Evolutionary conservation across 2,797 vertebrate species (phyloP).

Genomic region (Monodelphis domestica): DNA sequence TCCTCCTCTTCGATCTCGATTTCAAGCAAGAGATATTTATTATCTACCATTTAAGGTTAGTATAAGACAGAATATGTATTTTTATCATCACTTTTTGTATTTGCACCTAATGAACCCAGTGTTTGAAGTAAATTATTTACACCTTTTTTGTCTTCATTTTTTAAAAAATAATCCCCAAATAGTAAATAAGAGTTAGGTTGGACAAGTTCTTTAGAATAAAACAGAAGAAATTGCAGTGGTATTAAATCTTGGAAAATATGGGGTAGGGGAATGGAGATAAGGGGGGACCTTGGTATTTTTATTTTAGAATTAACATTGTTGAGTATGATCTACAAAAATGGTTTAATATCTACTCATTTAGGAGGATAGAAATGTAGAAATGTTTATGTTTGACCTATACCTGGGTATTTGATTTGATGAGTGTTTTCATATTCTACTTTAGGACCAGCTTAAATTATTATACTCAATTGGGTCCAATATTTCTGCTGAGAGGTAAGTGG

Average conservation of each 20-base stretch:
- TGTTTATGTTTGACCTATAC: conserved; percentile 47
- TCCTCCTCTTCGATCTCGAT: conserved; percentile 96
- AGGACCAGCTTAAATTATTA: conserved; percentile 95
- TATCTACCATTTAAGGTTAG: conserved; percentile 96
- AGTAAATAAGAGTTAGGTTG: background rate
- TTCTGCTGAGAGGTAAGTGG: conserved; percentile 91
- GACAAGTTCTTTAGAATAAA: conserved; percentile 43
- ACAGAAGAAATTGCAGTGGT: conserved; percentile 15
- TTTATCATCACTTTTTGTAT: conserved; percentile 48
- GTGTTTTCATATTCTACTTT: conserved; percentile 80
- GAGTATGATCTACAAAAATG: background rate
- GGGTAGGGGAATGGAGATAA: background rate
- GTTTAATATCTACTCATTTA: conserved; percentile 23
- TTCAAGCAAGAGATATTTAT: conserved; percentile 97
- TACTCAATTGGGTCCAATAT: conserved; percentile 91
- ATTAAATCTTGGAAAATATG: conserved; percentile 17
- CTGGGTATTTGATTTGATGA: conserved; percentile 69
- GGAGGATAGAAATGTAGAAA: conserved; percentile 35
- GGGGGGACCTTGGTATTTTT: background rate
- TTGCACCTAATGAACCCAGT: conserved; percentile 48
- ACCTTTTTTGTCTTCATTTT: conserved; percentile 15
- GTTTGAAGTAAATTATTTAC: conserved; percentile 46
- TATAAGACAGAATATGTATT: conserved; percentile 44
- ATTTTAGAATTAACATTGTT: conserved; percentile 19
- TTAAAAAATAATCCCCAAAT: conserved; percentile 9